A percentile compares a stretch with the other conserved stretches of the same genome.
Evolutionary conservation across 1,140 invertebrate species (phyloP).

Genomic region (Drosophila arizonae): DNA sequence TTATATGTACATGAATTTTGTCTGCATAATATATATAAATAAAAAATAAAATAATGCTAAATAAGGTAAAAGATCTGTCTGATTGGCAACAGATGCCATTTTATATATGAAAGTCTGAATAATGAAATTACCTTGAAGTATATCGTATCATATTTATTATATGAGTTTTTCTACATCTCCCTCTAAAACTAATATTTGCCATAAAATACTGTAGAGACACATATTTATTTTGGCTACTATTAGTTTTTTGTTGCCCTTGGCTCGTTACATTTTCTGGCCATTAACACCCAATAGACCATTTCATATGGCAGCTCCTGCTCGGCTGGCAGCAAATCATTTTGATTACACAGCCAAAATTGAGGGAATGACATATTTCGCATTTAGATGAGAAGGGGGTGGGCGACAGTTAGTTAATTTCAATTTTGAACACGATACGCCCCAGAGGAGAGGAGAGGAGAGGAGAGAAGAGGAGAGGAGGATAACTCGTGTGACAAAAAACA

Average conservation of each 20-base stretch:
- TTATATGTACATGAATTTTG: too few species aligned
- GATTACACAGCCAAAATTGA: conserved; percentile 24
- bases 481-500: conserved; percentile 80
- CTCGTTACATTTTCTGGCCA: neutral
- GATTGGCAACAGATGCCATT: too few species aligned
- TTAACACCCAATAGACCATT: conserved; percentile 2
- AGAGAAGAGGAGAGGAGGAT: conserved; percentile 35
- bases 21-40: too few species aligned
- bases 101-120: too few species aligned
- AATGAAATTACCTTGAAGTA: too few species aligned
- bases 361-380: conserved; percentile 23
- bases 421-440: conserved; percentile 74
- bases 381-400: conserved; percentile 2
- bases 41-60: too few species aligned
- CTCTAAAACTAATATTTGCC: neutral
- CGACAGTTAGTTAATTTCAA: conserved; percentile 72
- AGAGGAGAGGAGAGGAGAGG: conserved; percentile 36
- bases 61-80: too few species aligned
- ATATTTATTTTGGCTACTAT: neutral
- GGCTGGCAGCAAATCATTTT: conserved; percentile 33
- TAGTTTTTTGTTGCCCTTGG: neutral
- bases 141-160: too few species aligned
- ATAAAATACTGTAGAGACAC: neutral
- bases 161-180: too few species aligned
- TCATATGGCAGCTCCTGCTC: neutral